Percentiles rank a stretch among this genome's conserved stretches.
Conservation (phyloP, 1,140 invertebrate genomes). For the Saccostrea glomerata region DNA sequence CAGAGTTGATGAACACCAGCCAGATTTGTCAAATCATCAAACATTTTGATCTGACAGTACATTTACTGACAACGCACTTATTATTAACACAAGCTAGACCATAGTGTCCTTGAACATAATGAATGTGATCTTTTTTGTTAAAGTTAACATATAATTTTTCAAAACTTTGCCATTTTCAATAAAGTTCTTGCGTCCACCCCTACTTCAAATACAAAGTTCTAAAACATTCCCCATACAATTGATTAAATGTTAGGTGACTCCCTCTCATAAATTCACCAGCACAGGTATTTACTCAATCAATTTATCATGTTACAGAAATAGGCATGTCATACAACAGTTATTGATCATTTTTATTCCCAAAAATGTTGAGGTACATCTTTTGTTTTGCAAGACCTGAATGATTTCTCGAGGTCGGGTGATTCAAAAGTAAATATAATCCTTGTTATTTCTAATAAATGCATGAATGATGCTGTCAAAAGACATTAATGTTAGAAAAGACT, state of each 20-base stretch:
- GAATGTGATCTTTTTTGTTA: background rate
- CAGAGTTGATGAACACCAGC: background rate
- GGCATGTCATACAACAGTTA: background rate
- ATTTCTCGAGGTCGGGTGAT: no score
- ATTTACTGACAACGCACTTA: background rate
- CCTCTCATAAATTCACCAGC: background rate
- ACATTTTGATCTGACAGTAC: background rate
- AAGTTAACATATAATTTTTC: background rate
- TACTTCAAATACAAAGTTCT: background rate
- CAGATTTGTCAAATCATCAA: background rate
- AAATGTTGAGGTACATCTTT: background rate
- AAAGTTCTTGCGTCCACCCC: background rate
- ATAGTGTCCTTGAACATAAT: background rate
- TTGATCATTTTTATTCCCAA: background rate
- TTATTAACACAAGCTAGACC: background rate
- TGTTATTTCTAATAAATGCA: no score
- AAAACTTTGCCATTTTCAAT: background rate
- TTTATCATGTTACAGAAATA: background rate
- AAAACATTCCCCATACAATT: background rate
- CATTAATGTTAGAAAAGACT: no score
- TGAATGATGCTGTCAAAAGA: no score
- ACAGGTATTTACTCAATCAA: conserved; percentile 19
- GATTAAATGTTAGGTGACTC: background rate
- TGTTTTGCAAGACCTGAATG: background rate
- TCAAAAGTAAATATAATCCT: no score